phyloP scores from a whole-genome alignment of 2,113 vertebrate species.

The Danio rerio region DNA sequence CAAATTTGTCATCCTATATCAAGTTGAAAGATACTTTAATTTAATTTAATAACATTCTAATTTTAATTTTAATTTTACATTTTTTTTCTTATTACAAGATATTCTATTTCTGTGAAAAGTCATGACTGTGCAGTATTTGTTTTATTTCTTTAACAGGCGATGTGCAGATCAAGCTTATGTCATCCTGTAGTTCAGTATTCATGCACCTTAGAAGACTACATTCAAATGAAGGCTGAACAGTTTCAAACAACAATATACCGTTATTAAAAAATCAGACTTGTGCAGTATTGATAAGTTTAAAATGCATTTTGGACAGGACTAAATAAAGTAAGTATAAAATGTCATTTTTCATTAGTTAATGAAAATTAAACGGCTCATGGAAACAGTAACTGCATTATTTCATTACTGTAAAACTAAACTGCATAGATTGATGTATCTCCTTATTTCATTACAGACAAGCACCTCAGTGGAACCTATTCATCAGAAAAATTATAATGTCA shows the following conservation, averaged over 20 bases:
- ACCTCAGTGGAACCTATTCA: constrained; percentile 1
- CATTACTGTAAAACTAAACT: not conserved
- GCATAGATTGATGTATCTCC: not conserved
- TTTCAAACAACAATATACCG: not conserved
- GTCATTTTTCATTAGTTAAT: constrained; percentile 4
- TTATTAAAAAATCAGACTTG: not conserved
- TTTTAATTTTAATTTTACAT: no score
- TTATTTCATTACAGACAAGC: not conserved
- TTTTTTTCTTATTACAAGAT: no score
- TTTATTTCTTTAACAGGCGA: no score
- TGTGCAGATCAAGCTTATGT: not conserved
- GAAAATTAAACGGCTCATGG: not conserved
- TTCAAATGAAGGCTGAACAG: not conserved
- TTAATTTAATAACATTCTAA: no score
- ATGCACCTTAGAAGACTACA: not conserved
- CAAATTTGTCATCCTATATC: not conserved
- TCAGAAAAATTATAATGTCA: not conserved
- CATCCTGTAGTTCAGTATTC: not conserved
- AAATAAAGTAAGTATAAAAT: not conserved
- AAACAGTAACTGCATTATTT: not conserved
- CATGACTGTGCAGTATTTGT: no score
- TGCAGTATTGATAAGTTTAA: not conserved
- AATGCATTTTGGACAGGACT: not conserved
- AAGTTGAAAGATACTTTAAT: no score
- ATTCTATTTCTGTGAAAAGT: no score